Base-by-base conservation (phyloP, 2,113 vertebrate species). In the Epinephelus cyanopodus region DNA sequence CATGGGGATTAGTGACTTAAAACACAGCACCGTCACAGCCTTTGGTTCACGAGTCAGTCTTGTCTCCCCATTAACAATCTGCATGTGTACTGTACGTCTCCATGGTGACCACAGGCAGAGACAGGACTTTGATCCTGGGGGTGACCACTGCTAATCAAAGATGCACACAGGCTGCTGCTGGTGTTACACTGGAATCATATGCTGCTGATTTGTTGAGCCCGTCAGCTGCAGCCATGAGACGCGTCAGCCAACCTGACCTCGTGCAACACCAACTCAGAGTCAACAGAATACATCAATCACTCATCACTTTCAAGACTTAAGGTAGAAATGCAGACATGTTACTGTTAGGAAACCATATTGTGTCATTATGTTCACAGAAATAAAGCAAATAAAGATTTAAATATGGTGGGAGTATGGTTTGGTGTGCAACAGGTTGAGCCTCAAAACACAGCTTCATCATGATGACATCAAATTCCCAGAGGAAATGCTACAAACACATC, bases 61-160 rank as follows among this genome's bases (percentile, higher is more conserved):
- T 0, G 48, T 64, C 71, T 23, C 39, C 42, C 58, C 74, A 64
- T 86, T 68, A 88, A 82, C 68, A 76, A 78, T 53, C 63, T 33
- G 54, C 29, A 48, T 69, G 80, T 85, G 66, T 73, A 79, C 39
- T 13, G n/a, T 62, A 45, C 1, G 5, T 92, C 62, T 37, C 92
- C 85, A 90, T 91, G 68, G 88, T 47, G 67, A 92, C 82, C 23
- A 33, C 21, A 63, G 63, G 65, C 54, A 25, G 37, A 81, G 66
- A 56, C 7, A 45, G 80, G 75, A 92, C 87, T 92, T 91, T 90
- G 87, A 79, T 86, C 84, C 15, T 6, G 27, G n/a, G 79, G 79
- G 66, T 52, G 69, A 86, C 67, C 18, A 17, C 71, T 18, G 63
- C 52, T 78, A 77, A 84, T 85, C 77, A 88, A 70, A 82, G 83